phyloP scores from a whole-genome alignment of 2,113 vertebrate species.

The Oncorhynchus clarkii region DNA sequence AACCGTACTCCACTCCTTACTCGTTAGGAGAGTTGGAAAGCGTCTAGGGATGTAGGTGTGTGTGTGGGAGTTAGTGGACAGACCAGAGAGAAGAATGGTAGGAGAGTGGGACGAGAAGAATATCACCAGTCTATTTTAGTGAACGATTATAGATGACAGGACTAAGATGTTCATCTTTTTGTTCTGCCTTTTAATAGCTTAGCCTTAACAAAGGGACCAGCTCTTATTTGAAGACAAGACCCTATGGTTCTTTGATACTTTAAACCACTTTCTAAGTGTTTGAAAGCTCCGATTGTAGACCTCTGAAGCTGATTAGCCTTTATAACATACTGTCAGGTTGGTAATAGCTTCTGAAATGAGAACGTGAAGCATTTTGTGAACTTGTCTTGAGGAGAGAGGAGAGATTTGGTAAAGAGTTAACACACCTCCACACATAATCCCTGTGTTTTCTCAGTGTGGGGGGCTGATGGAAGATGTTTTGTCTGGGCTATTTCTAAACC shows the following conservation, averaged over 20 bases:
- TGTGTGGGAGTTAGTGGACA: too few species aligned
- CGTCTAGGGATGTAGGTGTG: too few species aligned
- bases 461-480: too few species aligned
- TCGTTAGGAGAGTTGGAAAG: too few species aligned
- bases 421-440: neutral
- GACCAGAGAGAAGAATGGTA: too few species aligned
- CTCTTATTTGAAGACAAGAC: neutral
- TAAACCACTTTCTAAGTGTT: neutral
- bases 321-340: neutral
- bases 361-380: neutral
- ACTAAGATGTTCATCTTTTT: neutral
- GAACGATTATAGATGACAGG: neutral
- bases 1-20: too few species aligned
- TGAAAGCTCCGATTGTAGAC: neutral
- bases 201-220: neutral
- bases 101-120: too few species aligned
- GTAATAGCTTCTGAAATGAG: neutral
- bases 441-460: too few species aligned
- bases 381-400: neutral
- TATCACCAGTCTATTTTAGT: neutral
- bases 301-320: neutral
- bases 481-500: too few species aligned
- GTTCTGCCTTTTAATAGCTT: neutral
- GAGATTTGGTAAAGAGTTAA: neutral
- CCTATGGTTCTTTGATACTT: neutral